phyloP scores from a whole-genome alignment of 2,797 vertebrate species.

The Falco peregrinus region DNA sequence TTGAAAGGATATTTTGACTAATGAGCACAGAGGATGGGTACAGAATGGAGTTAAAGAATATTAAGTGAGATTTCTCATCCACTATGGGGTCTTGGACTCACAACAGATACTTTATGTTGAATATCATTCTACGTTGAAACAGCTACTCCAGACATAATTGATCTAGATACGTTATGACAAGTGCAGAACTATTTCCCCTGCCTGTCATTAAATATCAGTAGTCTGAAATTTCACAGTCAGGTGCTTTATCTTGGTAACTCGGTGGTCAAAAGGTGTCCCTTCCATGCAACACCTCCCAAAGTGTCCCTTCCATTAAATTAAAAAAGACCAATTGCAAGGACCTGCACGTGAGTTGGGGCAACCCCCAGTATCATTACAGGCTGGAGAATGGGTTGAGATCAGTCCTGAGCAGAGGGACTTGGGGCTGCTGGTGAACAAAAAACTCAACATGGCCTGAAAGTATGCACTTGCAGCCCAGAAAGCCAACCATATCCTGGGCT shows the following conservation, averaged over 20 bases:
- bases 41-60: not conserved
- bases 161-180: not conserved
- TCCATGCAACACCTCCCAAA: too few relatives aligned
- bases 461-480: too few relatives aligned
- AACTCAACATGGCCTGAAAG: too few relatives aligned
- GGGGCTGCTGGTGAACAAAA: too few relatives aligned
- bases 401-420: too few relatives aligned
- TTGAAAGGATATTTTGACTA: not conserved
- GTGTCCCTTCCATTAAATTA: too few relatives aligned
- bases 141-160: not conserved
- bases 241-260: not conserved
- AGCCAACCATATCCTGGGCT: too few relatives aligned
- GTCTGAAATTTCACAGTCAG: not conserved
- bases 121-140: not conserved
- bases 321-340: too few relatives aligned
- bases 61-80: not conserved
- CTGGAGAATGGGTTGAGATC: too few relatives aligned
- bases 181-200: not conserved
- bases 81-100: not conserved
- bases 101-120: not conserved
- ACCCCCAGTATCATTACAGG: too few relatives aligned
- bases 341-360: too few relatives aligned
- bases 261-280: not conserved
- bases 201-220: not conserved
- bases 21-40: not conserved